Percentiles rank a stretch among this genome's conserved stretches.
Conservation (phyloP, 2,888 invertebrate genomes). For the Steinernema hermaphroditum region DNA sequence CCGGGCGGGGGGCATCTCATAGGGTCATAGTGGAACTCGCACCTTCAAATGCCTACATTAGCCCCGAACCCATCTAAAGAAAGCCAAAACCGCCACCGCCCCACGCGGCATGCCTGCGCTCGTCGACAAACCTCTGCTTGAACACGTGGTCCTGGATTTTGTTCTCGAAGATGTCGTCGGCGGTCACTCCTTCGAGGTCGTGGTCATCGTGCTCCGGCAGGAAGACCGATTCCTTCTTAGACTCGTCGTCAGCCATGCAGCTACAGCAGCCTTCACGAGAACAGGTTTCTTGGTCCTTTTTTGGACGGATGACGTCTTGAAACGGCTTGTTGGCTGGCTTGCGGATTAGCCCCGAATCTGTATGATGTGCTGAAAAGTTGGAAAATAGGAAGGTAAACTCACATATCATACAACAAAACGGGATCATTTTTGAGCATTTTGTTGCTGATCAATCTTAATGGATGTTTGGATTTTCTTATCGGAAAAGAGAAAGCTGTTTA, state of each 20-base stretch:
- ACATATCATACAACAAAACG: no score
- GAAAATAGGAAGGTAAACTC: no score
- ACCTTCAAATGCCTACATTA: slow-evolving; percentile 2
- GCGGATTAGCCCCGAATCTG: no score
- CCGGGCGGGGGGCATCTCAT: background rate
- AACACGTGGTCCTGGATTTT: slow-evolving; percentile 60
- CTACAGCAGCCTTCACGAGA: slow-evolving; percentile 23
- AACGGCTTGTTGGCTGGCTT: no score
- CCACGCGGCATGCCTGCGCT: background rate
- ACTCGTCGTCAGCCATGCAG: background rate
- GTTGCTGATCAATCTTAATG: no score
- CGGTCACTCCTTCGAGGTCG: background rate
- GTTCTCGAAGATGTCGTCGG: slow-evolving; percentile 62
- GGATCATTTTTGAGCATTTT: no score
- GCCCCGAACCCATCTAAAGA: background rate
- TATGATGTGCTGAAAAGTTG: no score
- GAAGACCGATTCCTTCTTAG: background rate
- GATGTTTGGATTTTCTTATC: no score
- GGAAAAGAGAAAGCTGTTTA: no score
- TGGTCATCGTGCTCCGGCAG: slow-evolving; percentile 9
- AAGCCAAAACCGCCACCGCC: background rate
- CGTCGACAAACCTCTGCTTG: slow-evolving; percentile 55
- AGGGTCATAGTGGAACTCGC: background rate
- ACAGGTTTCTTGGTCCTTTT: slow-evolving; percentile 8
- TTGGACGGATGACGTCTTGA: background rate